These are phyloP conservation scores for Indicator maculatus DNA, from an alignment of 2,113 vertebrate genomes.

Conservation along the genomic window DNA sequence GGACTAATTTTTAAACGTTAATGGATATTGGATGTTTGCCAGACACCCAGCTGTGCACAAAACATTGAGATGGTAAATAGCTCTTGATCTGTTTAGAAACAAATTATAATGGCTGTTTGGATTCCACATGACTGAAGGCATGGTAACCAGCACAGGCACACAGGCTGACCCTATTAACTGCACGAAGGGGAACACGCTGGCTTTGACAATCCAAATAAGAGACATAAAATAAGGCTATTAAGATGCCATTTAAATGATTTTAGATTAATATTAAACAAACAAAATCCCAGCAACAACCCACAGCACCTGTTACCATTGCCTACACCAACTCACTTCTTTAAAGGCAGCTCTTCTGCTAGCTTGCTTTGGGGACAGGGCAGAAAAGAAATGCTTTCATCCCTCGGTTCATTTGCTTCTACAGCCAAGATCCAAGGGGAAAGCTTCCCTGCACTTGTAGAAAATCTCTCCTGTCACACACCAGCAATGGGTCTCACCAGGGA, in stretches of 20 bases:
- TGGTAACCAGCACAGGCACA: constrained; percentile 70
- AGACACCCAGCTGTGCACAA: constrained; percentile 84
- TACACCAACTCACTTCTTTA: constrained; percentile 10
- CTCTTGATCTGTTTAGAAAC: constrained; percentile 88
- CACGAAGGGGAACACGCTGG: constrained; percentile 40
- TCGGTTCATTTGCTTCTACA: constrained; percentile 52
- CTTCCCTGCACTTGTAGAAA: constrained; percentile 35
- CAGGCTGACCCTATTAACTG: constrained; percentile 79
- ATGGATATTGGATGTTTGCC: constrained; percentile 85
- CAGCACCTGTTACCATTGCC: constrained; percentile 66
- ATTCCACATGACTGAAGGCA: constrained; percentile 78
- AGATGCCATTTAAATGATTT: constrained; percentile 71
- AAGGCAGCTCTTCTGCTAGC: constrained; percentile 7
- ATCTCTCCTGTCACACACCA: not conserved
- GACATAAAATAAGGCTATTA: constrained; percentile 52
- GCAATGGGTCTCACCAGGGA: not conserved
- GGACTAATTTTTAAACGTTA: constrained; percentile 87
- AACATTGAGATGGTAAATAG: constrained; percentile 84
- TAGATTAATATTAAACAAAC: constrained; percentile 66
- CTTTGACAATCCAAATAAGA: constrained; percentile 70
- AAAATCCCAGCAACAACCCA: constrained; percentile 24
- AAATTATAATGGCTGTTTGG: constrained; percentile 83
- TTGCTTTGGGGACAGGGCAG: constrained; percentile 29
- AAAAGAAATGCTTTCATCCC: constrained; percentile 50
- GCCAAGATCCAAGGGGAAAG: constrained; percentile 5